Evolutionary conservation across 2,113 vertebrate species (phyloP).

Genomic region (cattle (Bos taurus)): ARS-UCD2.0 NC_037338.1:9198001-9198500

Average conservation of each 20-base stretch:
- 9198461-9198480: neutral
- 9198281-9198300: fast-evolving
- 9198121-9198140: neutral
- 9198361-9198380: neutral
- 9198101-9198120: neutral
- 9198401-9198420: neutral
- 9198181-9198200: neutral
- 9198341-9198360: neutral
- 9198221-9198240: neutral
- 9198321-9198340: neutral
- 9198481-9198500: neutral
- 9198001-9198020: neutral
- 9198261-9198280: neutral
- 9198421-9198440: neutral
- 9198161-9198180: neutral
- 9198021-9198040: neutral
- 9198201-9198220: neutral
- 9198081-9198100: neutral
- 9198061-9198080: neutral
- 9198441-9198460: neutral
- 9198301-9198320: neutral
- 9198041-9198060: neutral
- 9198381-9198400: neutral
- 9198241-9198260: neutral
- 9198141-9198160: neutral